Evolutionary conservation across 2,797 vertebrate genomes (phyloP).

Genomic region (Champsocephalus gunnari): DNA sequence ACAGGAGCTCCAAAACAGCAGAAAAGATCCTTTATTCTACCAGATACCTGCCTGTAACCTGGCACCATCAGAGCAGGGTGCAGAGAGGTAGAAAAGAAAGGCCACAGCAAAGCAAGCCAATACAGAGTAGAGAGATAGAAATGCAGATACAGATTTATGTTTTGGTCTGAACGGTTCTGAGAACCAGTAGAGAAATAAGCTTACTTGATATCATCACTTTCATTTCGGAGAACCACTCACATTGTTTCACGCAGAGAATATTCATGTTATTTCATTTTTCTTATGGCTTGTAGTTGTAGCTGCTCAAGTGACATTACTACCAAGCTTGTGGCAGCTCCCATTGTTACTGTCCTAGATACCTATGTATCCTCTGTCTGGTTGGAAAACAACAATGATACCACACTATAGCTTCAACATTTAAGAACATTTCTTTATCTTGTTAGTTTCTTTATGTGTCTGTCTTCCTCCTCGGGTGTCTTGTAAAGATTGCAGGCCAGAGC

Average conservation of each 20-base stretch:
- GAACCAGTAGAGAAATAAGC: slow-evolving; percentile 29
- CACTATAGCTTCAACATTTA: slow-evolving; percentile 21
- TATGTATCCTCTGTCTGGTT: slow-evolving; percentile 50
- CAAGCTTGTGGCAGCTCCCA: slow-evolving; percentile 47
- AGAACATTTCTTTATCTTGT: slow-evolving; percentile 15
- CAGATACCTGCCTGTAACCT: slow-evolving; percentile 87
- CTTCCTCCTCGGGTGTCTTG: slow-evolving; percentile 27
- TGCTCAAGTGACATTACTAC: slow-evolving; percentile 60
- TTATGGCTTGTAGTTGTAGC: slow-evolving; percentile 31
- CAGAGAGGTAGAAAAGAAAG: slow-evolving; percentile 74
- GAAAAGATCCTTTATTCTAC: slow-evolving; percentile 86
- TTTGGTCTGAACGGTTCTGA: slow-evolving; percentile 52
- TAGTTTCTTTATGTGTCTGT: slow-evolving; percentile 34
- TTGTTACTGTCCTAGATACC: slow-evolving; percentile 76
- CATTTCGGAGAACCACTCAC: slow-evolving; percentile 6
- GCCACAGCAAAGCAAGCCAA: slow-evolving; percentile 65
- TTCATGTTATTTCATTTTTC: slow-evolving; percentile 41
- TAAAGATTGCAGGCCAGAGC: slow-evolving; percentile 51
- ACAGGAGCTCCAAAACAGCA: slow-evolving; percentile 83
- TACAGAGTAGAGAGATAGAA: slow-evolving; percentile 42
- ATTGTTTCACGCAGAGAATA: slow-evolving; percentile 23
- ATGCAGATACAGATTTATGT: slow-evolving; percentile 42
- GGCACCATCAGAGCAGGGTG: slow-evolving; percentile 73
- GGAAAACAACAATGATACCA: slow-evolving; percentile 30
- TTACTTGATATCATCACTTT: slow-evolving; percentile 20